phyloP scores from a whole-genome alignment of 1,140 invertebrate genomes.

The Drosophila athabasca region DNA sequence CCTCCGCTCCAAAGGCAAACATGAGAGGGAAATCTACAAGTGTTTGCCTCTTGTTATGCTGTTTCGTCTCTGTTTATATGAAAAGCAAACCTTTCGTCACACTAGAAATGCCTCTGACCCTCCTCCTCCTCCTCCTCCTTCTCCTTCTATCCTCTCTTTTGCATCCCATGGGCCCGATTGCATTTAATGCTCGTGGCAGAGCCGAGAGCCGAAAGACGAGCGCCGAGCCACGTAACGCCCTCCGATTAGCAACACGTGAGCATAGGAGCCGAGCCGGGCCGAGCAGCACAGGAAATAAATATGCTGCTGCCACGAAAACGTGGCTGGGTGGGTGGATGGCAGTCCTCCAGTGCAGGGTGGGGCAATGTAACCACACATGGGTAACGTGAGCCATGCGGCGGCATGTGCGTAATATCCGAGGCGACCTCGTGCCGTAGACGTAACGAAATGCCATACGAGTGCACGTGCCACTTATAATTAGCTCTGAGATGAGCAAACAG shows the following conservation, averaged over 20 bases:
- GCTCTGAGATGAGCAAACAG: constrained; percentile 44
- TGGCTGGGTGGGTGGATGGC: background rate
- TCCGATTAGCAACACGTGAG: constrained; percentile 69
- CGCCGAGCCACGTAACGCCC: constrained; percentile 54
- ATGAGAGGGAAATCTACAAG: constrained; percentile 54
- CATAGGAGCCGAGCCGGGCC: constrained; percentile 8
- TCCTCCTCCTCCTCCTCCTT: background rate
- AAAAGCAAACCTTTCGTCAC: constrained; percentile 22
- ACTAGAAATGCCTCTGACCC: background rate
- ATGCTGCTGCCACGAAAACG: constrained; percentile 43
- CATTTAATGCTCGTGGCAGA: constrained; percentile 56
- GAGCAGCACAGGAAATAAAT: constrained; percentile 24
- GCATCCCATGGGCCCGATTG: constrained; percentile 27
- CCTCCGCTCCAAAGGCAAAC: constrained; percentile 5
- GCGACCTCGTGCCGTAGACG: constrained; percentile 34
- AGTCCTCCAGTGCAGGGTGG: no score
- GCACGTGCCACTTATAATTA: constrained; percentile 58
- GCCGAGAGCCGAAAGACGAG: constrained; percentile 8
- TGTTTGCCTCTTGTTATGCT: constrained; percentile 45
- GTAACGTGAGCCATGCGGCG: constrained; percentile 27
- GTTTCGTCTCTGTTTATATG: constrained; percentile 29
- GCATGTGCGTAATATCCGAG: constrained; percentile 22
- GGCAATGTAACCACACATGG: constrained; percentile 1
- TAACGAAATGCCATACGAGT: constrained; percentile 47
- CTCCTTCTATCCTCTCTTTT: no score